Evolutionary conservation across 2,113 vertebrate genomes (phyloP).

Genomic region (Meriones unguiculatus): DNA sequence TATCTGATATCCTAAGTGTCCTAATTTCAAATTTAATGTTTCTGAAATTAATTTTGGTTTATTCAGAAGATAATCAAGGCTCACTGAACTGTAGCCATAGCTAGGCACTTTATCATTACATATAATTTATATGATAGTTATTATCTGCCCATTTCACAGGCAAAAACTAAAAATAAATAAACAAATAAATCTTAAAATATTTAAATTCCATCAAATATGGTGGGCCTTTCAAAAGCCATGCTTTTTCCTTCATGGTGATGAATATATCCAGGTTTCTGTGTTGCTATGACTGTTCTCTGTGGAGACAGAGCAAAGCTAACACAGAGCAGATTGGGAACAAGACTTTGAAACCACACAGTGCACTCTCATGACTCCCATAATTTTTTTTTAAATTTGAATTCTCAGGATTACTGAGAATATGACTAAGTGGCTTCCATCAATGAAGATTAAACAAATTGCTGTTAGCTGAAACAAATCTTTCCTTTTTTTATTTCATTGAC

Average conservation of each 20-base stretch:
- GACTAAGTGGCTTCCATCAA: not conserved
- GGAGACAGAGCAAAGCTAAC: not conserved
- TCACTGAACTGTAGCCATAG: not conserved
- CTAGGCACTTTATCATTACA: not conserved
- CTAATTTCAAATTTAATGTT: constrained; percentile 13
- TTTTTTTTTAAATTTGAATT: not conserved
- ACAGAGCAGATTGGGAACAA: not conserved
- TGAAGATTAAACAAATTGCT: not conserved
- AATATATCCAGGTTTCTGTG: not conserved
- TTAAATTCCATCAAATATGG: too few species aligned
- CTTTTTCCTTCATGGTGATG: not conserved
- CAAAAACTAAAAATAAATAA: not conserved
- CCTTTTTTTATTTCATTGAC: not conserved
- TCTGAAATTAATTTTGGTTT: constrained; percentile 36
- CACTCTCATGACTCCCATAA: not conserved
- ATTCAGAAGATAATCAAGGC: constrained; percentile 13
- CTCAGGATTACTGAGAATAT: not conserved
- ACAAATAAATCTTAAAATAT: not conserved
- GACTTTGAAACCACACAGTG: not conserved
- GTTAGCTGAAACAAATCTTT: not conserved
- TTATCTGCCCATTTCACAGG: not conserved
- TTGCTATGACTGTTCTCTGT: not conserved
- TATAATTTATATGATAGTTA: constrained; percentile 7
- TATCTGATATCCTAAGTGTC: not conserved
- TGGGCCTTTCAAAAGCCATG: not conserved